Evolutionary conservation across 1,140 invertebrate species (phyloP), one percentile per base, ranked within the genome.

Genomic region (Physella acuta): DNA sequence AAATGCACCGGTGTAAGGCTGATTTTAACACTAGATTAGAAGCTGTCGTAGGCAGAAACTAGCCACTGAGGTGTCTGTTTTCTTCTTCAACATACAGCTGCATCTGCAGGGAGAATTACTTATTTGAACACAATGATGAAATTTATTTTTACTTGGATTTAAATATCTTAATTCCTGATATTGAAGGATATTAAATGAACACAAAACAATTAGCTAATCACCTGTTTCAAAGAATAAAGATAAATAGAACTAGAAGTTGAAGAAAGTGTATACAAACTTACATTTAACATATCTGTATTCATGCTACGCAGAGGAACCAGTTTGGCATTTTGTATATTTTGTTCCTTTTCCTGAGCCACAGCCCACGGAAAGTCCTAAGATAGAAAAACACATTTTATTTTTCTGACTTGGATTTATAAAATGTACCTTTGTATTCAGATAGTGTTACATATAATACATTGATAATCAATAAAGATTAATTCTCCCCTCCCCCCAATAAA

Each of bases 341-440:
- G 69, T 44, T 78, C 69, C 26, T 71, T 71, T 58, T 75, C 74
- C 34, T 76, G 74, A 31, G 73, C 77, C 70, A 75, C 70, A 24
- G 73, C 37, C 77, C 77, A 78, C 2, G 75, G 77, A 52, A 78
- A 78, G 65, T 75, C 70, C 73, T 76, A 24, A 26, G 20, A 65
- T 28, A 3, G 24, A 39, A 39, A 26, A 65, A 65, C 8, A 28
- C 31, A n/a, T 28, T 28, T 8, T 53, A 24, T 53, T 34, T 37
- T 31, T 31, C 33, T 37, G 52, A 56, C 24, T 33, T 31, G 8
- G 24, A 14, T 14, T 14, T 28, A 55, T 14, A 14, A 8, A 55
- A 8, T 14, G 24, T n/a, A 8, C 26, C 26, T 28, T n/a, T 20
- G 26, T 5, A 14, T 55, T 24, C 17, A 8, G 24, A 24, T 14